Conservation (phyloP, 2,113 vertebrate species). For the Marcusenius ussheri region DNA sequence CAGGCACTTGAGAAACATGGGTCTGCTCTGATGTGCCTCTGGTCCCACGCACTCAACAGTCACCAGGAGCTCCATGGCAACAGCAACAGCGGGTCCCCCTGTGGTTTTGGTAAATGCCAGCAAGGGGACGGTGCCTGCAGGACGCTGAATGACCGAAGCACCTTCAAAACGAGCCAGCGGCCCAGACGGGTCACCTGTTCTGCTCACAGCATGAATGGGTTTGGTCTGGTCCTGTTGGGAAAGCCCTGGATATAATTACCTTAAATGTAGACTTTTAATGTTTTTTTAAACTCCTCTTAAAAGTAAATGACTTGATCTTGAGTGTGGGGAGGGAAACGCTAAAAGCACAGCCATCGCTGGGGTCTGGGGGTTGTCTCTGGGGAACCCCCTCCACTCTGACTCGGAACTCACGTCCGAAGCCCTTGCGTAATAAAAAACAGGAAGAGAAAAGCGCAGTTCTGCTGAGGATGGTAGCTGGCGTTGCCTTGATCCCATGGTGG, state of each 20-base stretch:
- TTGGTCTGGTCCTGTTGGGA: neutral
- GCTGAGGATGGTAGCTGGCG: neutral
- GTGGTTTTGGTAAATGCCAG: neutral
- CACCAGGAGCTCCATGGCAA: slow-evolving; percentile 5
- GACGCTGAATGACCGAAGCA: neutral
- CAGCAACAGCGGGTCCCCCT: neutral
- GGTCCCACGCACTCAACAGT: neutral
- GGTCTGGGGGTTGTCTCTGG: neutral
- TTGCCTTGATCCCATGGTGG: neutral
- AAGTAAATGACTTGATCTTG: neutral
- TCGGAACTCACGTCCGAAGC: neutral
- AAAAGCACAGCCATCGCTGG: neutral
- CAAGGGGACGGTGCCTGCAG: neutral
- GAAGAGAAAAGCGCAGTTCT: neutral
- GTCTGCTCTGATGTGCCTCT: neutral
- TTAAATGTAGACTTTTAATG: neutral
- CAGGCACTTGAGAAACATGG: neutral
- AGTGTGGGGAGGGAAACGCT: neutral
- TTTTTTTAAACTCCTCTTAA: neutral
- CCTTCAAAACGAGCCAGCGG: neutral
- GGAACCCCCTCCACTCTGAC: neutral
- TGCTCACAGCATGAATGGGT: too few species aligned
- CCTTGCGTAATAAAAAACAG: neutral
- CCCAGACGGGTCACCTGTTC: neutral
- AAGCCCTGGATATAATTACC: neutral